phyloP scores from a whole-genome alignment of 2,113 vertebrate genomes.

The Rhinolophus sinicus region DNA sequence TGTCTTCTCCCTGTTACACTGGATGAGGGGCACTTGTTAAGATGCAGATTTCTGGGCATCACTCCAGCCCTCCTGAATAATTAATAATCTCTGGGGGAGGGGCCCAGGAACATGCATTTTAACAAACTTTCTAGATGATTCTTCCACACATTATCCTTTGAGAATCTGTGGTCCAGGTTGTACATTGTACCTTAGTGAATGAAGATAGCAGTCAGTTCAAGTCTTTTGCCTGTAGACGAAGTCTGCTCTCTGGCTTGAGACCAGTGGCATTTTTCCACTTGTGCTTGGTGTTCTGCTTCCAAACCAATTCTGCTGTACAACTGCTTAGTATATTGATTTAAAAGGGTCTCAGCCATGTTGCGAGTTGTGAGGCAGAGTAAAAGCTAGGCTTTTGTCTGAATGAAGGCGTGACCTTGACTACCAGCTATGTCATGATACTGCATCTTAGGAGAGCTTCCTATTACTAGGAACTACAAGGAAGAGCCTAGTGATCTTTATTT shows the following conservation, averaged over 20 bases:
- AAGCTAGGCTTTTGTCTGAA: constrained; percentile 60
- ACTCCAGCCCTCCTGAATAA: neutral
- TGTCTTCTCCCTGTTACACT: neutral
- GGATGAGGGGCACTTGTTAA: neutral
- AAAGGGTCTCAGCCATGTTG: constrained; percentile 26
- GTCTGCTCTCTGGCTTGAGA: neutral
- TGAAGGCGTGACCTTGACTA: constrained; percentile 55
- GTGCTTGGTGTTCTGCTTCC: neutral
- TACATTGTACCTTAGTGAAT: neutral
- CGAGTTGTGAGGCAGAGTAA: constrained; percentile 24
- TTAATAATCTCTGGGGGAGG: neutral
- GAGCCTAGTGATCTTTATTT: constrained; percentile 40
- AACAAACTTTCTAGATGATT: neutral
- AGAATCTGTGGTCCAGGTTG: neutral
- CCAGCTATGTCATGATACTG: neutral
- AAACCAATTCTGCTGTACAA: neutral
- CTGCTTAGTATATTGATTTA: neutral
- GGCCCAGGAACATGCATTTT: neutral
- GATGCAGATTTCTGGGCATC: neutral
- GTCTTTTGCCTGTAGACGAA: neutral
- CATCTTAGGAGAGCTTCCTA: constrained; percentile 37
- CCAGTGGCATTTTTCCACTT: neutral
- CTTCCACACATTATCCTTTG: neutral
- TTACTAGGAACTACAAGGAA: constrained; percentile 9
- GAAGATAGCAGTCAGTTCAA: neutral